Evolutionary conservation across 37 sponge, comb jelly and placozoan species (phyloP), one percentile per base, ranked within the genome.

Genomic region (Oscarella lobularis): DNA sequence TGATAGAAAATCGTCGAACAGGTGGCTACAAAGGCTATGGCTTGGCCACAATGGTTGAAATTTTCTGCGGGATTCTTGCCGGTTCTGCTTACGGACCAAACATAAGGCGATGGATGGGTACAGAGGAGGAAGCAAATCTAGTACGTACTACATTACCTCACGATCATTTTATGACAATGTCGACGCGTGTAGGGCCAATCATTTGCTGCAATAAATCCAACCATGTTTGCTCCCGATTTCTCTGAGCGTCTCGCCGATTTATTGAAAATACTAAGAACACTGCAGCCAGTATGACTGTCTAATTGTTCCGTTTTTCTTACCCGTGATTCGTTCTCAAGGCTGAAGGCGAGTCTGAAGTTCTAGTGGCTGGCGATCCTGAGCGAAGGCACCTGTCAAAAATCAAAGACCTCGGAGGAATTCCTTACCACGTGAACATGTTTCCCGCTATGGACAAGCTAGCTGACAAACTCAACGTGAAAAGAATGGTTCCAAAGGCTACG

Each of bases 1-100:
- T 6, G 30, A 69, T 33, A 31, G n/a, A 6, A 69, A 29, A 69
- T 69, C 32, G 6, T n/a, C n/a, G 3, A 6, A 40, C 73, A 73
- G 82, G 78, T 67, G 95, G 95, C 6, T 95, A 95, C 83, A 95
- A 95, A 48, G 95, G 95, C 32, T 90, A 90, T 65, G 95, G 91
- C 1, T 79, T 95, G 69, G 86, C 81, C 33, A 85, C 83, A 75
- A 90, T 88, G 88, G 95, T 95, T 68, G 95, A 95, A 66, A 66
- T 89, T 41, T 66, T 95, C 39, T 86, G 95, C 74, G 95, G 95
- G 6, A 77, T 90, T 30, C 75, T 95, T 38, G 70, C 88, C 37
- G 95, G 91, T 0, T 84, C 92, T 1, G 66, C 82, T 2, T 95
- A 78, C 75, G 91, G 75, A 27, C 74, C 78, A 6, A 81, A 85